Base-by-base conservation (phyloP, 2,888 invertebrate species). In the Cyaniris semiargus region DNA sequence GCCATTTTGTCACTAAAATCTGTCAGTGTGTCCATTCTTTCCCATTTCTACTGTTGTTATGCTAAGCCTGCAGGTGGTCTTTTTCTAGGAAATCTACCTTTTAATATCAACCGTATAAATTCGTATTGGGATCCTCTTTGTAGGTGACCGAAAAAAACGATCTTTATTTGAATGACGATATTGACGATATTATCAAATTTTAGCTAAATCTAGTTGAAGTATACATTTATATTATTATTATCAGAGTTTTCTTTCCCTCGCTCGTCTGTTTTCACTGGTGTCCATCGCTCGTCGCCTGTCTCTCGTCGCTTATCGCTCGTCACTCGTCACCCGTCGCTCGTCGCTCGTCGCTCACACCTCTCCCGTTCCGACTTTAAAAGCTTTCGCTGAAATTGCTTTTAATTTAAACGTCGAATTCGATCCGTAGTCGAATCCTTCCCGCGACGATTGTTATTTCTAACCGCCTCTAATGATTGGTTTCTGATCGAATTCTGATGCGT, bases 371-470 rank as follows among this genome's bases (percentile, higher is more conserved):
- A 53, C 53, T 74, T 74, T 23, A 74, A 74, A 74, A 74, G 48
- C 74, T 74, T 48, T 74, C 74, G 74, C 23, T 74, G 44, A 74
- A 72, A 72, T 74, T 53, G 48, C 48, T 74, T 53, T 27, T 48
- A 74, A 74, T 27, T 74, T 27, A 27, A 48, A 48, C 74, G 53
- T 38, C 18, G 74, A 74, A 72, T 13, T 21, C 44, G 53, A 27
- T 74, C 18, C 27, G 53, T 8, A 74, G 74, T 53, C 48, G 74
- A 53, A 74, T 53, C 74, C 44, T 53, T 71, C 38, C 38, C 23
- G 23, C 23, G 27, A 53, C 48, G 23, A 53, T 48, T 27, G 74
- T 72, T 38, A 38, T 72, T 72, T 44, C 72, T 72, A 21, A 72
- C 72, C 21, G 72, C 44, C 13, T 44, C 21, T 21, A 66, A 66